phyloP scores from a whole-genome alignment of 2,113 vertebrate species.

The Cynoglossus semilaevis region DNA sequence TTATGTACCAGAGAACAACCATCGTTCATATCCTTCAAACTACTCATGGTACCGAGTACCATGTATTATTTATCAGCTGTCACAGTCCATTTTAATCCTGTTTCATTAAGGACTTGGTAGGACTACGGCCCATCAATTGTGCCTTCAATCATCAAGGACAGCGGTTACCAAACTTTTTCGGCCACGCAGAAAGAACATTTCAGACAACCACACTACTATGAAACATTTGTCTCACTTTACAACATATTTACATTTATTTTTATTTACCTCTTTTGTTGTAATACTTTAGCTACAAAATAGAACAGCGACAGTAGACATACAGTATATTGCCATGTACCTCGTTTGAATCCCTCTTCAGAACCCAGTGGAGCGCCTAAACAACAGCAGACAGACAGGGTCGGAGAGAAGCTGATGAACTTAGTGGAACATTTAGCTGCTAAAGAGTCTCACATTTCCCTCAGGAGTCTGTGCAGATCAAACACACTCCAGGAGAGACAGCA shows the following conservation, averaged over 20 bases:
- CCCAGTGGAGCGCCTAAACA: background rate
- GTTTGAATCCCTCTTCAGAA: background rate
- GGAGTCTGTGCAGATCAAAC: background rate
- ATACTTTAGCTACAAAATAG: too few species aligned
- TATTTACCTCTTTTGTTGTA: too few species aligned
- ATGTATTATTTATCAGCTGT: conserved; percentile 36
- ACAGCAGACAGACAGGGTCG: background rate
- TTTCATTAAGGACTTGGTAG: background rate
- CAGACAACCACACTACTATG: background rate
- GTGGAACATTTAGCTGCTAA: background rate
- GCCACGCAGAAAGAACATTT: background rate
- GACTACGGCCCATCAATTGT: too few species aligned
- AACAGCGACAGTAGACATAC: too few species aligned
- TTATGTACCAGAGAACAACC: conserved; percentile 13
- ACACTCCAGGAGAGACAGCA: background rate
- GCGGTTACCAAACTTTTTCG: too few species aligned
- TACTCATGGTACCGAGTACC: background rate
- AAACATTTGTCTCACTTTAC: too few species aligned
- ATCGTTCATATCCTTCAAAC: conserved; percentile 15
- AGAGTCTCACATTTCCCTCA: background rate
- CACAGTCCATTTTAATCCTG: conserved; percentile 23
- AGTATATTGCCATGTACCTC: too few species aligned
- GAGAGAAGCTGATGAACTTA: conserved; percentile 1
- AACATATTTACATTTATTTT: too few species aligned
- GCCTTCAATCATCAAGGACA: too few species aligned